Evolutionary conservation across 2,797 vertebrate genomes (phyloP).

Genomic region (Adelosebastes latens): DNA sequence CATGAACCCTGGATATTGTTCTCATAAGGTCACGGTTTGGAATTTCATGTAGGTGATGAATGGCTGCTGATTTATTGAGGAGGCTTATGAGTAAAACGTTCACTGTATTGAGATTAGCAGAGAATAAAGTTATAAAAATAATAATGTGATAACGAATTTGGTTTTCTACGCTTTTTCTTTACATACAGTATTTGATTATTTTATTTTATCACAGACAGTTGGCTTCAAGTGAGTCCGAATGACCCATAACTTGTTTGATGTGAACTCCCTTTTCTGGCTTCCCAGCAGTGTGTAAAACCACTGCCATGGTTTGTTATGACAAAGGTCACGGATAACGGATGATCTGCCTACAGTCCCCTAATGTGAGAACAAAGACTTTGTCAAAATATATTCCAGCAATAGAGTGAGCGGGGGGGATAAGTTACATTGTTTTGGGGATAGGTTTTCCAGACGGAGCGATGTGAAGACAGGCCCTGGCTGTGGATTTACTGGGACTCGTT

Average conservation of each 20-base stretch:
- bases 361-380: conserved; percentile 84
- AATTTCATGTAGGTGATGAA: conserved; percentile 70
- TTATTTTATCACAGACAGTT: background rate
- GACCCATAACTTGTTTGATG: conserved; percentile 34
- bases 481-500: conserved; percentile 77
- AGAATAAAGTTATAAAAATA: background rate
- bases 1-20: conserved; percentile 71
- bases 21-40: conserved; percentile 66
- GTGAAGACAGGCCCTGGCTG: conserved; percentile 75
- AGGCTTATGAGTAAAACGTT: conserved; percentile 11
- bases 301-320: conserved; percentile 79
- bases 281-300: conserved; percentile 66
- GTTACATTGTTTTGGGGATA: conserved; percentile 80
- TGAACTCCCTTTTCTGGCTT: conserved; percentile 42
- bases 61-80: conserved; percentile 52
- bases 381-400: conserved; percentile 79
- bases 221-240: background rate
- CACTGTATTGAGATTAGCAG: conserved; percentile 6
- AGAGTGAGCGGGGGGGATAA: conserved; percentile 69
- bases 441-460: conserved; percentile 74
- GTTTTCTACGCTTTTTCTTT: background rate
- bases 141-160: background rate
- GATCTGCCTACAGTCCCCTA: conserved; percentile 78
- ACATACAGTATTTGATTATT: background rate
- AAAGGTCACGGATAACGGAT: conserved; percentile 81